Evolutionary conservation across 2,797 vertebrate genomes (phyloP).

Genomic region (Gorsachius magnificus): DNA sequence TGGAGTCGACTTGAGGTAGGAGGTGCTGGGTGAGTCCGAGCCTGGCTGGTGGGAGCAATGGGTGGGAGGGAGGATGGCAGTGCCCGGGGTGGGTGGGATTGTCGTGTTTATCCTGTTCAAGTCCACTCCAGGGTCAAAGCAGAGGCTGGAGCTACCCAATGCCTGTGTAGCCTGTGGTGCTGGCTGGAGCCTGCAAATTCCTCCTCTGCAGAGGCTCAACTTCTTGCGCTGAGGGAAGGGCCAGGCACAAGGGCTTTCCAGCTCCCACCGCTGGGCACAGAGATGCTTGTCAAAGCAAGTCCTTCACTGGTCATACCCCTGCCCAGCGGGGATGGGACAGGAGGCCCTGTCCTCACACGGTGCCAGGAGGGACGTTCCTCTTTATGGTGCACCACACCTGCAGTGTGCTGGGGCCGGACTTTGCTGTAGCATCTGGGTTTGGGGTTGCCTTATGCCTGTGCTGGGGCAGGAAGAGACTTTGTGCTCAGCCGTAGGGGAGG

Average conservation of each 20-base stretch:
- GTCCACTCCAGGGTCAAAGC: not conserved
- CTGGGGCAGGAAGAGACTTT: not conserved
- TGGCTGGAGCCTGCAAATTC: not conserved
- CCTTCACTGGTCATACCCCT: not conserved
- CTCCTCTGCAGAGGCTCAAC: not conserved
- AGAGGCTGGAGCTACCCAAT: not conserved
- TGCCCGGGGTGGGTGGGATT: not conserved
- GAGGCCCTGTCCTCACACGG: not conserved
- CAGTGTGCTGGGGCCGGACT: not conserved
- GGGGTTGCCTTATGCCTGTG: not conserved
- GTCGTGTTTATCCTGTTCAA: not conserved
- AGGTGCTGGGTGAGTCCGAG: not conserved
- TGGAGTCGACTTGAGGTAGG: not conserved
- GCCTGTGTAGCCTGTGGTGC: fast-evolving
- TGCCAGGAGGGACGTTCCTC: fast-evolving
- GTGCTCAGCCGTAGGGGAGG: not conserved
- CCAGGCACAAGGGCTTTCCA: not conserved
- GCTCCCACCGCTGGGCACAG: not conserved
- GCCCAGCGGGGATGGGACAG: fast-evolving
- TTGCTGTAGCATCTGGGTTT: not conserved
- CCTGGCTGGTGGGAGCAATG: not conserved
- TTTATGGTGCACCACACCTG: not conserved
- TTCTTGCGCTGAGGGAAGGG: not conserved
- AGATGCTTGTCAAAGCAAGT: not conserved
- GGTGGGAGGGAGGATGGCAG: not conserved